Evolutionary conservation across 2,888 invertebrate species (phyloP).

Genomic region (Urechis unicinctus): DNA sequence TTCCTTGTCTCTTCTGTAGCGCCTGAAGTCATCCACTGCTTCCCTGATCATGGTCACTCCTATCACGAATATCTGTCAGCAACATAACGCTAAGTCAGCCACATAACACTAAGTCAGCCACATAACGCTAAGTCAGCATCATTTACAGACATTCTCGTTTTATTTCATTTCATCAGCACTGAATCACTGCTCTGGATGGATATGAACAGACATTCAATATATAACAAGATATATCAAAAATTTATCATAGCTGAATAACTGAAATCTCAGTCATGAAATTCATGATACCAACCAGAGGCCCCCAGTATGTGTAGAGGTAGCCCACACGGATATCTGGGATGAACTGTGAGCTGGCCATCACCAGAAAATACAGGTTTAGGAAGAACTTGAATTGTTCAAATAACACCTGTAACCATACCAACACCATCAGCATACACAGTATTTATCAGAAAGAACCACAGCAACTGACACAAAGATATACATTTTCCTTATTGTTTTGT

Average conservation of each 20-base stretch:
- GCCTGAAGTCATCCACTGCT: slow-evolving; percentile 89
- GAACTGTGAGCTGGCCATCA: slow-evolving; percentile 98
- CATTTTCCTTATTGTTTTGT: too few relatives aligned
- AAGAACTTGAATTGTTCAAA: slow-evolving; percentile 99
- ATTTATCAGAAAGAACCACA: background rate
- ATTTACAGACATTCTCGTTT: too few relatives aligned
- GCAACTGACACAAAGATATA: too few relatives aligned
- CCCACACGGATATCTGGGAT: slow-evolving; percentile 94
- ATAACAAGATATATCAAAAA: too few relatives aligned
- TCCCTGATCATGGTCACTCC: slow-evolving; percentile 93
- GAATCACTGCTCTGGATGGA: too few relatives aligned
- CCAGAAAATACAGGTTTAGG: slow-evolving; percentile 92
- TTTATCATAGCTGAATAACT: too few relatives aligned
- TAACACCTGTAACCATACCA: slow-evolving; percentile 63
- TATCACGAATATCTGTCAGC: slow-evolving; percentile 75
- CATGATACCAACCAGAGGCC: slow-evolving; percentile 67
- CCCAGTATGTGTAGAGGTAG: slow-evolving; percentile 99
- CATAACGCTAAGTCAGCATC: too few relatives aligned
- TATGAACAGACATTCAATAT: too few relatives aligned
- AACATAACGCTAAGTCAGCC: background rate
- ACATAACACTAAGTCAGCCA: background rate
- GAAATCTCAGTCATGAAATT: background rate
- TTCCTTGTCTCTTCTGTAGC: slow-evolving; percentile 89
- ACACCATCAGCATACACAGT: background rate
- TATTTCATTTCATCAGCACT: too few relatives aligned